Base-by-base conservation (phyloP, 2,113 vertebrate species). In the Mesembrinibis cayennensis region DNA sequence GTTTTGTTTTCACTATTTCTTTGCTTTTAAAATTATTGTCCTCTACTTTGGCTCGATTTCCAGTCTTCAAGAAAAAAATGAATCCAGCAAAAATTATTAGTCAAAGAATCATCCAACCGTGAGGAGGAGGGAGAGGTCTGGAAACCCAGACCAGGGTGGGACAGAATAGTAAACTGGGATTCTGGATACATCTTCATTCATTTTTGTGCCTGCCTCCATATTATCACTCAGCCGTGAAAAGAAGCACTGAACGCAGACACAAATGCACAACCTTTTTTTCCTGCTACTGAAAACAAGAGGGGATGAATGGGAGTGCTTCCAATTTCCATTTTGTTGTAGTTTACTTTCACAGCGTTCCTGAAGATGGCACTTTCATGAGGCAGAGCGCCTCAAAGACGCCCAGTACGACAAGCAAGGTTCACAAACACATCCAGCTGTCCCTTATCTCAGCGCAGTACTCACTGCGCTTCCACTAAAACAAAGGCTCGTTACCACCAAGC, bases 201-300 rank as follows among this genome's bases (percentile, higher is more conserved):
- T 21, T 32, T 47, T 23, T 44, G 53, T 53, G 61, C 73, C 73
- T 82, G 44, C 42, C 80, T 77, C 42, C 9, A 1, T 1, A 34
- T 6, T 26, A 25, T 44, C 61, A 5, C 47, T 34, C 34, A 63
- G 65, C 21, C 45, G 10, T 2, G 5, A 16, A 26, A 40, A n/a
- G 26, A n/a, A 77, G 65, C 47, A 26, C 65, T 1, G 23, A 63
- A 34, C 1, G 0, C 38, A 55, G 42, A 25, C 73, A 52, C 9
- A 30, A 7, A 44, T 0, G 5, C 13, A 13, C 1, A 9, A 16
- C 0, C 4, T 3, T 32, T 52, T 36, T 53, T 45, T 58, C 59
- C 81, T 86, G 47, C 82, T 49, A 53, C 23, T 72, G 70, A 40
- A 58, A 77, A 25, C 16, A 38, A 11, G 4, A 62, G 10, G 19